phyloP scores from a whole-genome alignment of 2,888 invertebrate species.

The Tribolium freemani region DNA sequence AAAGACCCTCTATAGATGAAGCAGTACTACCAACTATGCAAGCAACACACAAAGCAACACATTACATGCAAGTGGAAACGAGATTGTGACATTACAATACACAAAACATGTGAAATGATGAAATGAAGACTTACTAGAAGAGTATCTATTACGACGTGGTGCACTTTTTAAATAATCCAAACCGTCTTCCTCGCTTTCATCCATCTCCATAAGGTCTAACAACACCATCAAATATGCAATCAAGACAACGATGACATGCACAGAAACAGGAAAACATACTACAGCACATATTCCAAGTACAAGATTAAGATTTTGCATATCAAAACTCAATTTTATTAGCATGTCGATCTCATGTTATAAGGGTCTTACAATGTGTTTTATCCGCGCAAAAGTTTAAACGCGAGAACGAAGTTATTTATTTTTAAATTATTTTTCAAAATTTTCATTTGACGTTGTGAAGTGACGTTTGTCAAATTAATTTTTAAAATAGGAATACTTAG shows the following conservation, averaged over 20 bases:
- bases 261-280: slow-evolving; percentile 9
- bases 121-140: slow-evolving; percentile 71
- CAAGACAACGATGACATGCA: slow-evolving; percentile 27
- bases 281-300: too few species aligned
- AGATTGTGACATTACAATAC: slow-evolving; percentile 7
- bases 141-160: slow-evolving; percentile 69
- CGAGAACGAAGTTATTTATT: too few species aligned
- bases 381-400: too few species aligned
- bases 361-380: too few species aligned
- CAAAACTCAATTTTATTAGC: too few species aligned
- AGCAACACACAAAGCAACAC: slow-evolving; percentile 58
- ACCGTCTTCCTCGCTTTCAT: slow-evolving; percentile 68
- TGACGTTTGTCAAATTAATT: too few species aligned
- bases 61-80: slow-evolving; percentile 44
- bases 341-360: too few species aligned
- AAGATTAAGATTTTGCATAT: too few species aligned
- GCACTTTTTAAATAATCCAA: slow-evolving; percentile 58
- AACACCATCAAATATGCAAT: slow-evolving; percentile 15
- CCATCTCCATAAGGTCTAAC: slow-evolving; percentile 73
- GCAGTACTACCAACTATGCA: slow-evolving; percentile 73
- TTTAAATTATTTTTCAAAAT: too few species aligned
- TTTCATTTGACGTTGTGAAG: too few species aligned
- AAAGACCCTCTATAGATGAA: slow-evolving; percentile 80
- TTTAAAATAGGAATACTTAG: too few species aligned
- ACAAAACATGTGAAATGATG: slow-evolving; percentile 19